These are phyloP conservation scores for Lepisosteus osseus DNA, from an alignment of 2,113 vertebrate species.

Conservation along the genomic window DNA sequence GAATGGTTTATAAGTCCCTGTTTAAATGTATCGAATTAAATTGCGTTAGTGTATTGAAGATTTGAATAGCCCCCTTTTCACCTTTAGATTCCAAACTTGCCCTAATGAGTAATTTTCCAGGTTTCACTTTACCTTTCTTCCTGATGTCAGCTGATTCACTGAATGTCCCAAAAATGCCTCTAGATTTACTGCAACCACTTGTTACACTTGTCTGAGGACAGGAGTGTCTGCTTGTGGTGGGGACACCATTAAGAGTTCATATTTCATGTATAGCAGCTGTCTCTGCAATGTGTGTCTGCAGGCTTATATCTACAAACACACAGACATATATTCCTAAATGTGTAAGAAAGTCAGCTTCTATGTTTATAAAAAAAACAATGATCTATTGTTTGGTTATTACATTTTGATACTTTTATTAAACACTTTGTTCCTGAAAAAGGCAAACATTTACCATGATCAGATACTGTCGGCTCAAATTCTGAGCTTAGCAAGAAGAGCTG, in stretches of 20 bases:
- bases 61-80: slow-evolving; percentile 10
- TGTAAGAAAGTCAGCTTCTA: background rate
- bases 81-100: slow-evolving; percentile 49
- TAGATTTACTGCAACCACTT: slow-evolving; percentile 17
- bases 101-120: slow-evolving; percentile 60
- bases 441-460: no score
- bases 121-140: slow-evolving; percentile 62
- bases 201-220: background rate
- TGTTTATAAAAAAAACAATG: no score
- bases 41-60: background rate
- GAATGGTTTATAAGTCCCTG: background rate
- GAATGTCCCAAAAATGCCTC: background rate
- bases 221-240: background rate
- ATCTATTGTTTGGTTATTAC: no score
- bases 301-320: slow-evolving; percentile 5
- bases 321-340: slow-evolving; percentile 8
- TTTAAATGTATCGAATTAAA: background rate
- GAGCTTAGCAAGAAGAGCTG: no score
- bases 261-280: slow-evolving; percentile 22
- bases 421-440: background rate
- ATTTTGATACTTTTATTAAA: background rate
- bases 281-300: background rate
- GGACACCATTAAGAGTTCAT: slow-evolving; percentile 2
- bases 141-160: slow-evolving; percentile 56
- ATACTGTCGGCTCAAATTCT: no score